A percentile compares a stretch with the other conserved stretches of the same genome.
Conservation (phyloP, 2,797 vertebrate genomes). For the Sebastes trivittatus region DNA sequence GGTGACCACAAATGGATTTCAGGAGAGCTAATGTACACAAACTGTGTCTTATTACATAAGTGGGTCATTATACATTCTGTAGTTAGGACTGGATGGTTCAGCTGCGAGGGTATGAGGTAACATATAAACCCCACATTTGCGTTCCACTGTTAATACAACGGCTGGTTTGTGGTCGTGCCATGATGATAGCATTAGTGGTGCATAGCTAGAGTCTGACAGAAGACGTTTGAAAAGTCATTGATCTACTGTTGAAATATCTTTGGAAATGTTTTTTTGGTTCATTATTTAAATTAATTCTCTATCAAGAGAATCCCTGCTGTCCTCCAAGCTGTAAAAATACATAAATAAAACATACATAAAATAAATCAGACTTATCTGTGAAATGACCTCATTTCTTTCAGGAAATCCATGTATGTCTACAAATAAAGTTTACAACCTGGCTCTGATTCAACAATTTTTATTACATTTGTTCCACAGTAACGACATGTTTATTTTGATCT, state of each 20-base stretch:
- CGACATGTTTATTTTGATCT: neutral
- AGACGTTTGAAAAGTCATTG: conserved; percentile 17
- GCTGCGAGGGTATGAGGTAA: conserved; percentile 63
- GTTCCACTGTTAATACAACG: conserved; percentile 58
- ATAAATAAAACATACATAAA: neutral
- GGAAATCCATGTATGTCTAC: neutral
- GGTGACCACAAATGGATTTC: conserved; percentile 56
- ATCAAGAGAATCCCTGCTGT: neutral
- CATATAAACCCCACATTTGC: conserved; percentile 58
- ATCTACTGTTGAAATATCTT: conserved; percentile 2
- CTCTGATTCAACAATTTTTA: neutral
- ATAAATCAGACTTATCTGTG: neutral
- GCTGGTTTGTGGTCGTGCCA: conserved; percentile 69
- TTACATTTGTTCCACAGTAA: neutral
- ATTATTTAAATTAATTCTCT: neutral
- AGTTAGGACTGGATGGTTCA: conserved; percentile 48
- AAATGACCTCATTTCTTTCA: neutral
- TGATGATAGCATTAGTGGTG: conserved; percentile 46
- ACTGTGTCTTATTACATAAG: conserved; percentile 40
- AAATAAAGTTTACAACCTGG: neutral
- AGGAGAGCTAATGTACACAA: conserved; percentile 48
- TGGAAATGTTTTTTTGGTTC: neutral
- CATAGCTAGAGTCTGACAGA: conserved; percentile 43
- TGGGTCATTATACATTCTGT: conserved; percentile 47
- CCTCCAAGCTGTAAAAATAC: neutral